Base-by-base conservation (phyloP, 2,888 invertebrate species). In the Xylophagus ater region DNA sequence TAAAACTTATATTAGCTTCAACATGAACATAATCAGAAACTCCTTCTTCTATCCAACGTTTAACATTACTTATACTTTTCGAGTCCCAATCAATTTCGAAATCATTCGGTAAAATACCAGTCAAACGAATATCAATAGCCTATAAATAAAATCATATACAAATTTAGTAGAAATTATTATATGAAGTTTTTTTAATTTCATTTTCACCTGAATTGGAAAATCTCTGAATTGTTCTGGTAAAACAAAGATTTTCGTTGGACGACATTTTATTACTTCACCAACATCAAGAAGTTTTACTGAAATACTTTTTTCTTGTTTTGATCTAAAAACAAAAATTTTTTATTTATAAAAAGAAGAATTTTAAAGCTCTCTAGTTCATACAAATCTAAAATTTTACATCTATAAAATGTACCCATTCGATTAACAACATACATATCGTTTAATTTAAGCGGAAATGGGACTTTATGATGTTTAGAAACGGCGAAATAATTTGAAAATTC, bases 341-440 rank as follows among this genome's bases (percentile, higher is more conserved):
- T n/a, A n/a, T n/a, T n/a, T n/a, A n/a, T n/a, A n/a, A n/a, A n/a
- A n/a, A n/a, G n/a, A n/a, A n/a, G n/a, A n/a, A n/a, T n/a, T n/a
- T n/a, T n/a, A n/a, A n/a, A n/a, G n/a, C n/a, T n/a, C n/a, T n/a
- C n/a, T n/a, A n/a, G n/a, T n/a, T n/a, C n/a, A n/a, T n/a, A n/a
- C n/a, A n/a, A n/a, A n/a, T n/a, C 67, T 2, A 73, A 41, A 1
- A 80, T 66, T 57, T 69, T 67, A 41, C 76, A 76, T 40, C 80
- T 63, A 33, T 65, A 66, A 51, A 68, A 78, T 39, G 64, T 62
- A 43, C 59, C 62, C 53, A 65, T 20, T 68, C 70, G 13, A 28
- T 68, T 53, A 12, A 73, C 67, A 7, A 72, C 73, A 51, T 74
- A 78, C 8, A 76, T 44, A 44, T 73, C 72, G 1, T 78, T 78